Conservation (phyloP, 2,113 vertebrate species). For the Zosterops pallidus region DNA sequence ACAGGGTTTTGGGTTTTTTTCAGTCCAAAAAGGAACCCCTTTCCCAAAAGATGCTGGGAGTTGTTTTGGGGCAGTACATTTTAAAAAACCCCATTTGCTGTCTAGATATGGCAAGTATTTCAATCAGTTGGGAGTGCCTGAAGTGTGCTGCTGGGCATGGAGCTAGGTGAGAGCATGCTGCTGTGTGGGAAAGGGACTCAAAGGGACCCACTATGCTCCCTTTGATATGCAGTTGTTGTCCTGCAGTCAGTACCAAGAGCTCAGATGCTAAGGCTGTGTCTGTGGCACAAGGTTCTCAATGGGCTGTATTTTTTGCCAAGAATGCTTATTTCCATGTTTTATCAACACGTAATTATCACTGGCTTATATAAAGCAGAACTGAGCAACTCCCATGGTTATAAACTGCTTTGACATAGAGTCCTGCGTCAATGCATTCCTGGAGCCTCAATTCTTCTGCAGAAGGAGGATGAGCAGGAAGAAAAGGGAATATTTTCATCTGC, state of each 20-base stretch:
- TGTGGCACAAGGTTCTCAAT: neutral
- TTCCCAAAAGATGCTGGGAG: neutral
- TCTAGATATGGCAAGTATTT: neutral
- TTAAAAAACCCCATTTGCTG: neutral
- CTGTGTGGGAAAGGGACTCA: neutral
- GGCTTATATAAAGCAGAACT: constrained; percentile 2
- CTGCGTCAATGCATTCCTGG: neutral
- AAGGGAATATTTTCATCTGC: neutral
- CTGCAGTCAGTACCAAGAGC: neutral
- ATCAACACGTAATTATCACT: neutral
- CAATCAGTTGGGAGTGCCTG: neutral
- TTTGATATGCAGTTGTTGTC: neutral
- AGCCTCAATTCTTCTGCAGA: neutral
- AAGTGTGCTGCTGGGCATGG: neutral
- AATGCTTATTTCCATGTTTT: neutral
- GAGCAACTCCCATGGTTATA: neutral
- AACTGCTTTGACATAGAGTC: constrained; percentile 7
- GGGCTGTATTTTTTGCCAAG: neutral
- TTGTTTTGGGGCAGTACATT: neutral
- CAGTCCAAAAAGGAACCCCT: neutral
- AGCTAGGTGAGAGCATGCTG: neutral
- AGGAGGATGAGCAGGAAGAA: neutral
- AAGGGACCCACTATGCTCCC: neutral
- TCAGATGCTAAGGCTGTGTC: neutral
- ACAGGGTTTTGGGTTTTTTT: neutral